Conservation (phyloP, 2,888 invertebrate species). For the Alloplasta piceator region DNA sequence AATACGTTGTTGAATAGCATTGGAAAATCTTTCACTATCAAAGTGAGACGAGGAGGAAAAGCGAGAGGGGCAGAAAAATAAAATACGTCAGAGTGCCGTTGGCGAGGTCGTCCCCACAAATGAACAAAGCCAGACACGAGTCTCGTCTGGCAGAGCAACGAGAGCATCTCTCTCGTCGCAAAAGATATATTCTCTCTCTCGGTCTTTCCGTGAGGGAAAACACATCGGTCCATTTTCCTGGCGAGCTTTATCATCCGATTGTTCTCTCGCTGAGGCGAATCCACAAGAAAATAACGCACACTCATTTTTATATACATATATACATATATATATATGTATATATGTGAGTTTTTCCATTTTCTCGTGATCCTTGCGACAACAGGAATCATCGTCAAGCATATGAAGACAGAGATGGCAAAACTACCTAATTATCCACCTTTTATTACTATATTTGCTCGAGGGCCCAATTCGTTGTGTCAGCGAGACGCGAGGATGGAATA, state of each 20-base stretch:
- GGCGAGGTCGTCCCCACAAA: conserved; percentile 47
- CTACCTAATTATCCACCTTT: conserved; percentile 43
- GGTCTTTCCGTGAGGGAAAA: conserved; percentile 16
- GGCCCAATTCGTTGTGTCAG: conserved; percentile 66
- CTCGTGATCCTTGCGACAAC: conserved; percentile 13
- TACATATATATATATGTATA: background rate
- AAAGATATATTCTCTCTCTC: conserved; percentile 26
- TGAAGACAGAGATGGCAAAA: background rate
- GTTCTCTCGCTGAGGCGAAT: conserved; percentile 33
- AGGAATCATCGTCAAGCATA: conserved; percentile 5
- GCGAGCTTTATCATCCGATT: conserved; percentile 15
- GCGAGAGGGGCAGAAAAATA: conserved; percentile 14
- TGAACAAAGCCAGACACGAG: conserved; percentile 58
- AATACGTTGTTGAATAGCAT: too few relatives aligned
- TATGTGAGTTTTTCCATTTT: conserved; percentile 2
- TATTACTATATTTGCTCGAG: conserved; percentile 64
- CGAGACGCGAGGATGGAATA: conserved; percentile 36
- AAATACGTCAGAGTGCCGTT: conserved; percentile 49
- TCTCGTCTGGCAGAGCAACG: conserved; percentile 49
- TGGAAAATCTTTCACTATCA: background rate
- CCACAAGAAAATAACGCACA: conserved; percentile 16
- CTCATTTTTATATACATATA: background rate
- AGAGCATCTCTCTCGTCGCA: conserved; percentile 29
- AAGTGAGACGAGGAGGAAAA: background rate
- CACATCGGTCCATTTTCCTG: conserved; percentile 28